A percentile compares a stretch with the other conserved stretches of the same genome.
Evolutionary conservation across 2,113 vertebrate species (phyloP).

Genomic region (Crotalus horridus): DNA sequence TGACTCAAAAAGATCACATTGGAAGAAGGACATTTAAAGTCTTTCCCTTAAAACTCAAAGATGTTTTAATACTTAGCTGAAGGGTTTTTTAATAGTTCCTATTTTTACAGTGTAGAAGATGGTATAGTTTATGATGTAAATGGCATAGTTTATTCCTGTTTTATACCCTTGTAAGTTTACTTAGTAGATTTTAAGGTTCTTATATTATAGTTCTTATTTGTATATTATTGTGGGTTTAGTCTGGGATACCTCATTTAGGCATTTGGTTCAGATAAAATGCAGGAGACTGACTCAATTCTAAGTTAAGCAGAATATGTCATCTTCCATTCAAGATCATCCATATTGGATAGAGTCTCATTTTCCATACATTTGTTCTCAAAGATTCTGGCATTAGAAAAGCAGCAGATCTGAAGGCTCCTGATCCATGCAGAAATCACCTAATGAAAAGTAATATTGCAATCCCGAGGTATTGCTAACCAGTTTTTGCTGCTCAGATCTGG

Average conservation of each 20-base stretch:
- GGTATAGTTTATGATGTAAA: neutral
- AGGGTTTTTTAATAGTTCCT: neutral
- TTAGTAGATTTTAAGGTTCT: neutral
- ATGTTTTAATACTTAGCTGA: neutral
- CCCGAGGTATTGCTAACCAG: neutral
- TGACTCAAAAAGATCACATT: neutral
- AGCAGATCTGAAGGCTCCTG: neutral
- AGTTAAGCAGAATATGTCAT: neutral
- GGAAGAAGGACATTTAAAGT: neutral
- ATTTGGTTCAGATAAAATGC: neutral
- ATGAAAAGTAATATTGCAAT: neutral
- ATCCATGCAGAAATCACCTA: neutral
- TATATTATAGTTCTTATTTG: neutral
- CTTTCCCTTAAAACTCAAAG: neutral
- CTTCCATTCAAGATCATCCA: neutral
- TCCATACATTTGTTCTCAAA: neutral
- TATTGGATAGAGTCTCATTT: neutral
- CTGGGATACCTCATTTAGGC: neutral
- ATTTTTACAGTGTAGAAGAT: neutral
- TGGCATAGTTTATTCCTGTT: neutral
- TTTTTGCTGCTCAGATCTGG: neutral
- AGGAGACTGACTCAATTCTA: neutral
- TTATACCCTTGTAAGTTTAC: neutral
- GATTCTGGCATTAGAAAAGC: neutral
- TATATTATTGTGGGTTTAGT: neutral